Base-by-base conservation (phyloP, 2,113 vertebrate genomes). In the Petromus typicus region DNA sequence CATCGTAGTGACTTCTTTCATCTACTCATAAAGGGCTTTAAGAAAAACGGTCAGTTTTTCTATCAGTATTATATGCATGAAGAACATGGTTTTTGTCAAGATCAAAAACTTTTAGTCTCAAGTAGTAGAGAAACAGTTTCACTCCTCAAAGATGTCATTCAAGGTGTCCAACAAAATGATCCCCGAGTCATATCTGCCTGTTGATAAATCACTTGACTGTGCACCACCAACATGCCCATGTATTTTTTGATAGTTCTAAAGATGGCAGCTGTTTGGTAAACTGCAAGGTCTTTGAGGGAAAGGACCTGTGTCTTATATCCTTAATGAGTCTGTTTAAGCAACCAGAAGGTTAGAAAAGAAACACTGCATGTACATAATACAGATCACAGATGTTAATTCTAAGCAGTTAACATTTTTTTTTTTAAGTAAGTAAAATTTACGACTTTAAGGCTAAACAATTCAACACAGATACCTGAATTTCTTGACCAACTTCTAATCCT, bases 401-500 rank as follows among this genome's bases (percentile, higher is more conserved):
- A 66, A 84, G 86, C 48, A 66, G 95, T 75, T 40, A 93, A 71
- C 48, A 51, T 85, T 92, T 79, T 37, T 88, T 94, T 92, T 86
- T 69, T 64, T 63, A 97, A 93, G n/a, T 40, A 87, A 95, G 34
- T 89, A 82, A 2, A 82, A 63, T 63, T 88, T 79, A 82, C 18
- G 97, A 37, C 4, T 91, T 80, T 54, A 86, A 71, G n/a, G 51
- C 30, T 83, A 81, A 95, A 93, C 90, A n/a, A 5, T 3, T 88
- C 69, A 95, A 87, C 43, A 57, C 5, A 97, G 43, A 48, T 98
- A 99, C 99, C 99, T 99, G 99, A 97, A 99, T 99, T 98, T 99
- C 99, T 97, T 99, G 99, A 79, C 99, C 99, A 97, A 99, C 99
- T 96, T 99, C 99, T 94, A 99, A 98, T 95, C 99, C 99, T 92